phyloP scores from a whole-genome alignment of 2,113 vertebrate species.

The Sigmodon hispidus region DNA sequence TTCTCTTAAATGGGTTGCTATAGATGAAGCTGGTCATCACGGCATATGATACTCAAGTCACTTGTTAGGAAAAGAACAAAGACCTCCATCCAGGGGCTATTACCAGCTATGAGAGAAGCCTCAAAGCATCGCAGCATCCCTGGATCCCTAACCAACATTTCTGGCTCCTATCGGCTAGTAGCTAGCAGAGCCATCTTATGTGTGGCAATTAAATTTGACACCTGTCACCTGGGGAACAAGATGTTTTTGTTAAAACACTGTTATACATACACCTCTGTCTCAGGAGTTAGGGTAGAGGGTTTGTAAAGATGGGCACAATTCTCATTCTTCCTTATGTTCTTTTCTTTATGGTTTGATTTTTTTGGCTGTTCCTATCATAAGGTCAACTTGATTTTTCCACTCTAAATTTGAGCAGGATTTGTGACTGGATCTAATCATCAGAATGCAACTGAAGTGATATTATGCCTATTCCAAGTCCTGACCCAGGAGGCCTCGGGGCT shows the following conservation, averaged over 20 bases:
- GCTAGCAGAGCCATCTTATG: neutral
- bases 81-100: neutral
- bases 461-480: neutral
- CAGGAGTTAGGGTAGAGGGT: neutral
- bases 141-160: neutral
- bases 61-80: neutral
- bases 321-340: neutral
- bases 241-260: neutral
- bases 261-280: neutral
- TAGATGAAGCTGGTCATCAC: neutral
- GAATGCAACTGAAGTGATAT: neutral
- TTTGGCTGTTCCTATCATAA: neutral
- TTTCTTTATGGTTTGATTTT: neutral
- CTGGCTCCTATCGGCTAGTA: neutral
- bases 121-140: neutral
- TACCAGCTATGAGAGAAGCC: neutral
- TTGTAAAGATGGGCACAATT: neutral
- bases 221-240: neutral
- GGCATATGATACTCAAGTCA: neutral
- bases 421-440: neutral
- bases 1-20: neutral
- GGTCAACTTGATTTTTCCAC: neutral
- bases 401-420: neutral
- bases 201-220: neutral
- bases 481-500: neutral